phyloP scores from a whole-genome alignment of 2,888 invertebrate genomes.

The Archips xylosteana region DNA sequence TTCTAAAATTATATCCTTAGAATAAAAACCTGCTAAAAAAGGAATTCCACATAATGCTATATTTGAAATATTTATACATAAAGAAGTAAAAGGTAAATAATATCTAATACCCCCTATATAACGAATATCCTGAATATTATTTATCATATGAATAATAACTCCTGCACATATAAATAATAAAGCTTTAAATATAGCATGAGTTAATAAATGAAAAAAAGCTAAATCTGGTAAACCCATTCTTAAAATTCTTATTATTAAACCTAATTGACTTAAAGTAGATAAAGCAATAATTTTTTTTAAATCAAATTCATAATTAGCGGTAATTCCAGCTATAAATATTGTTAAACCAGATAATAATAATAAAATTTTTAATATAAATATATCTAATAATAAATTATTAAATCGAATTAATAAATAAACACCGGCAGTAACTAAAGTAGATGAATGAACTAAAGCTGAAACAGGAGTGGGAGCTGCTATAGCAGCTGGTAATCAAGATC shows the following conservation, averaged over 20 bases:
- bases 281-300: conserved; percentile 92
- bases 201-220: conserved; percentile 90
- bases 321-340: conserved; percentile 86
- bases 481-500: conserved; percentile 90
- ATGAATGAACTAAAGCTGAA: conserved; percentile 91
- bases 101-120: conserved; percentile 80
- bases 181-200: conserved; percentile 91
- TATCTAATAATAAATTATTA: conserved; percentile 77
- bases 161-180: conserved; percentile 91
- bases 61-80: conserved; percentile 86
- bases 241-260: conserved; percentile 89
- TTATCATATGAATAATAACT: conserved; percentile 87
- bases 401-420: conserved; percentile 91
- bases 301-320: conserved; percentile 88
- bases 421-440: conserved; percentile 91
- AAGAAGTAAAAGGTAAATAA: conserved; percentile 81
- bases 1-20: conserved; percentile 87
- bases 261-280: conserved; percentile 91
- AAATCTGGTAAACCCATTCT: conserved; percentile 82
- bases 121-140: conserved; percentile 89
- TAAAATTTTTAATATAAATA: conserved; percentile 76
- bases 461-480: conserved; percentile 92
- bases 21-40: conserved; percentile 88
- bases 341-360: conserved; percentile 85
- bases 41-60: conserved; percentile 87